Evolutionary conservation across 2,113 vertebrate species (phyloP).

Genomic region (Argyrosomus japonicus): DNA sequence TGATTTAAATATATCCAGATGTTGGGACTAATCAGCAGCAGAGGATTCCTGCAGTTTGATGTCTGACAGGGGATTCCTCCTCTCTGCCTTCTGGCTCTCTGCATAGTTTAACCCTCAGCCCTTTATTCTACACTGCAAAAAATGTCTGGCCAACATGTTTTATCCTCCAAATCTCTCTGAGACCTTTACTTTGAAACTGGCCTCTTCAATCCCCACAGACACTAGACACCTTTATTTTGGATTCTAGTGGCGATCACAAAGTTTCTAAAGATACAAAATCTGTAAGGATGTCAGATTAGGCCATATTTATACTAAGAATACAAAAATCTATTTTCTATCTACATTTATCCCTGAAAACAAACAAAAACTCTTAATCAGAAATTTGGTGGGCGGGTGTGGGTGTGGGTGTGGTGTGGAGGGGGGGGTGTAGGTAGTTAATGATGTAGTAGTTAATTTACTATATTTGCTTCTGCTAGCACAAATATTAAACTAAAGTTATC

Average conservation of each 20-base stretch:
- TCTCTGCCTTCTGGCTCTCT: background rate
- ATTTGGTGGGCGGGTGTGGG: no score
- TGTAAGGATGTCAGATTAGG: no score
- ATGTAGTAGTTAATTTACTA: background rate
- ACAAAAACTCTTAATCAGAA: no score
- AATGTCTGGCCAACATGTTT: background rate
- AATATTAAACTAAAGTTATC: background rate
- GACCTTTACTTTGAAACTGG: background rate
- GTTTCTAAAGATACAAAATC: no score
- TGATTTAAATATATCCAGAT: background rate
- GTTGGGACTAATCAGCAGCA: background rate
- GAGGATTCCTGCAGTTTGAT: conserved; percentile 10
- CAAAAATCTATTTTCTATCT: no score
- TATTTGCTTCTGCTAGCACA: background rate
- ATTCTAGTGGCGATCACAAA: no score
- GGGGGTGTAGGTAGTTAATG: no score
- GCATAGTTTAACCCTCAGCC: background rate
- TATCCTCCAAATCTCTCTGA: background rate
- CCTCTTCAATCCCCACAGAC: background rate
- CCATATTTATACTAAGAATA: no score
- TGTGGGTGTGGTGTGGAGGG: no score
- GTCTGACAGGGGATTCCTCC: background rate
- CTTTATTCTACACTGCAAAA: conserved; percentile 14
- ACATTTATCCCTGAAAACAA: no score
- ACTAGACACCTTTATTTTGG: no score